Conservation (phyloP, 1,140 invertebrate species). For the Spodoptera litura region DNA sequence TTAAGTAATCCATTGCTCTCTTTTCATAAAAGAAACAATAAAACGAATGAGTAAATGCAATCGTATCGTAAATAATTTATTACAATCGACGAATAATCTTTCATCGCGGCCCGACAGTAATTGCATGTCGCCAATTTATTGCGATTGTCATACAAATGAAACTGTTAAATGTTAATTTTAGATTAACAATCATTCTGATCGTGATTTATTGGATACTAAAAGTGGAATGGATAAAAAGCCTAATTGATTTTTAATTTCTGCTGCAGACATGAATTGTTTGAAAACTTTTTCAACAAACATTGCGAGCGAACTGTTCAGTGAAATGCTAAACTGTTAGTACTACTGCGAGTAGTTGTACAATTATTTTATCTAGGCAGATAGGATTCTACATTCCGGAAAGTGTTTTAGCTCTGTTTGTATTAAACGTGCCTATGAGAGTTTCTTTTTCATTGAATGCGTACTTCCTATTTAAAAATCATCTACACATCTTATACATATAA, state of each 20-base stretch:
- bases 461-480: background rate
- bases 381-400: constrained; percentile 7
- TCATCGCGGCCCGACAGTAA: constrained; percentile 23
- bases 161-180: constrained; percentile 25
- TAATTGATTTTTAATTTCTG: constrained; percentile 1
- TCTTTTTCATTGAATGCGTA: background rate
- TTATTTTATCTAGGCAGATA: background rate
- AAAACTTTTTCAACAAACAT: background rate
- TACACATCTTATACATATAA: too few species aligned
- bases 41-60: constrained; percentile 24
- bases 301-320: background rate
- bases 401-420: background rate
- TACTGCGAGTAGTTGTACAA: background rate
- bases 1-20: background rate
- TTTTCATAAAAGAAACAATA: constrained; percentile 3
- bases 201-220: background rate
- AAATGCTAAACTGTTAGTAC: background rate
- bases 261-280: background rate
- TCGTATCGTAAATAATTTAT: constrained; percentile 41
- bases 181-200: constrained; percentile 11
- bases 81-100: constrained; percentile 25
- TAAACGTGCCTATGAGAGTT: constrained; percentile 4
- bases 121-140: constrained; percentile 26
- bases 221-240: background rate
- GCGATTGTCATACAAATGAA: constrained; percentile 22